Base-by-base conservation (phyloP, 2,113 vertebrate species). In the Rhinolophus sinicus region DNA sequence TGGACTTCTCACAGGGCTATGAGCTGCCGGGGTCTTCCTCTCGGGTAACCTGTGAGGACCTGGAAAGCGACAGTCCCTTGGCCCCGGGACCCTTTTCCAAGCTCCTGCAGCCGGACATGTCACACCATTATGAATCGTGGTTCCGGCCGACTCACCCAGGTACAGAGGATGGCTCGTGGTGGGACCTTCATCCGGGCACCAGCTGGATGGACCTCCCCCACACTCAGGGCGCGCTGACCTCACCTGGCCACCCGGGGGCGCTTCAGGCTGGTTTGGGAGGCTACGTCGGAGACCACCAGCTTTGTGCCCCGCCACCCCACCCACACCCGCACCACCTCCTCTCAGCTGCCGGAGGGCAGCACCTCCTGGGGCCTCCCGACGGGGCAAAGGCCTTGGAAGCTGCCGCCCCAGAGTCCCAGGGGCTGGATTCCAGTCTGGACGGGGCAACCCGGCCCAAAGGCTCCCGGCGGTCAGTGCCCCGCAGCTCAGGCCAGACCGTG, bases 111-210 rank as follows among this genome's bases (percentile, higher is more conserved):
- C 98, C 98, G 16, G 98, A 99, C 97, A 99, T 99, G 99, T 99
- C 99, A 58, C 99, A 99, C 96, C 99, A 99, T 3, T 99, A 99
- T 8, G 99, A 99, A 97, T 98, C 99, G 14, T 99, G 99, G 99
- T 98, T 99, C 97, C 98, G 99, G 77, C 99, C 99, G n/a, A 99
- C 99, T 26, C 99, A 99, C 62, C 97, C 99, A 62, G 98, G 99
- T 38, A 94, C 99, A 0, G 99, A 99, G 12, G 99, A 99, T 10
- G 98, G 99, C 97, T 98, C 99, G 0, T 99, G 99, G 99, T 99
- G 99, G 99, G 99, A 99, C 89, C 99, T 99, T 70, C 99, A 99
- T 87, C 97, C 99, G 1, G 99, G 99, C 19, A 97, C 99, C 52
- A 99, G 99, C 76, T 99, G 99, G 99, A 99, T 99, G 98, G 99